Evolutionary conservation across 2,113 vertebrate genomes (phyloP).

Genomic region (Aramus guarauna): DNA sequence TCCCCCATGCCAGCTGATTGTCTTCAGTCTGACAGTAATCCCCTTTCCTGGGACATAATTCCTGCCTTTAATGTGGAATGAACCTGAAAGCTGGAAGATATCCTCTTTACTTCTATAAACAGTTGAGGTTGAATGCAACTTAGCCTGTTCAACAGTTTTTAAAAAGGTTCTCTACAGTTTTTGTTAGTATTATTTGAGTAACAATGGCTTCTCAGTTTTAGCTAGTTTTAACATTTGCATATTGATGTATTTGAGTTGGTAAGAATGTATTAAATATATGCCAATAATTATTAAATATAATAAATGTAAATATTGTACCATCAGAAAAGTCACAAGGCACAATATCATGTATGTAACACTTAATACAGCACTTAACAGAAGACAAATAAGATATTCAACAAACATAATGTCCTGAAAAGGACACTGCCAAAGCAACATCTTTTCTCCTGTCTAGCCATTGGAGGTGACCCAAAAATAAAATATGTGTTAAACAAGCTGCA

Average conservation of each 20-base stretch:
- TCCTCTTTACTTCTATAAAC: background rate
- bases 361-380: background rate
- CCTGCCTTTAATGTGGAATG: background rate
- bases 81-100: background rate
- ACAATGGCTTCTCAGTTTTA: background rate
- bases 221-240: background rate
- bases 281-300: background rate
- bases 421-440: background rate
- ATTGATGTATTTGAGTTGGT: background rate
- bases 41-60: background rate
- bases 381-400: background rate
- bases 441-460: background rate
- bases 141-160: background rate
- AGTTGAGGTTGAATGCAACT: background rate
- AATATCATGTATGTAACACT: background rate
- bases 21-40: slow-evolving; percentile 22
- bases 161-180: background rate
- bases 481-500: background rate
- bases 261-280: background rate
- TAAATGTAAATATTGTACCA: background rate
- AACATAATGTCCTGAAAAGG: background rate
- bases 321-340: background rate
- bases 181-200: background rate
- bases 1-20: background rate
- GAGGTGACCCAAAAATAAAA: background rate